Evolutionary conservation across 2,888 invertebrate species (phyloP), one percentile per base, ranked within the genome.

Genomic region (Calameuta pallipes): DNA sequence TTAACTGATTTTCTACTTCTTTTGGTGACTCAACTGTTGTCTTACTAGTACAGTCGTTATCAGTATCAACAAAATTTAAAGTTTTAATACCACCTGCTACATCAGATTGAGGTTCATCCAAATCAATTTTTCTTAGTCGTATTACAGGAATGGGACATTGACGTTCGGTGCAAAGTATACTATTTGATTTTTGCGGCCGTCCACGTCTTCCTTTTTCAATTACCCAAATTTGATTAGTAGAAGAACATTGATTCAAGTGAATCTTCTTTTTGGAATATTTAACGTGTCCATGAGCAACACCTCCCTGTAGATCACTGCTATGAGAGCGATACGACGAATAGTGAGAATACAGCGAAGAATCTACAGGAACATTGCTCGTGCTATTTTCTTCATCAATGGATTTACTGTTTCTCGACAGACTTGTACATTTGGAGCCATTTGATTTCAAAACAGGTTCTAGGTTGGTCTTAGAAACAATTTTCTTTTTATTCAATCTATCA

Each of bases 171-270:
- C 84, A 84, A 4, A 77, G 31, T 13, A 69, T 33, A n/a, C 77
- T 70, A 35, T 73, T n/a, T 35, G 68, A 56, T 31, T 13, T n/a
- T 34, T 23, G 12, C 34, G 34, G 37, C 41, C 69, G 74, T 11
- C 75, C 79, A 68, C 80, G 78, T 75, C 77, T 81, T 31, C 80
- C 77, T 75, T 82, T 84, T n/a, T 84, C 80, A 73, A 84, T 81
- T 11, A 84, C 81, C 82, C 83, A 84, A 15, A 84, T 56, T 68
- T 82, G 77, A 68, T 84, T 80, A 6, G 76, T 36, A 4, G 83
- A 78, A 71, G 82, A 83, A 9, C 77, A 77, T 23, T 79, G 75
- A 12, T 79, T 69, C 13, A 73, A 75, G 34, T 76, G 13, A 34
- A 83, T 79, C 75, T 75, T 76, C 30, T 71, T 78, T 33, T 71